Conservation (phyloP, 2,888 invertebrate species). For the Auanema sp. region DNA sequence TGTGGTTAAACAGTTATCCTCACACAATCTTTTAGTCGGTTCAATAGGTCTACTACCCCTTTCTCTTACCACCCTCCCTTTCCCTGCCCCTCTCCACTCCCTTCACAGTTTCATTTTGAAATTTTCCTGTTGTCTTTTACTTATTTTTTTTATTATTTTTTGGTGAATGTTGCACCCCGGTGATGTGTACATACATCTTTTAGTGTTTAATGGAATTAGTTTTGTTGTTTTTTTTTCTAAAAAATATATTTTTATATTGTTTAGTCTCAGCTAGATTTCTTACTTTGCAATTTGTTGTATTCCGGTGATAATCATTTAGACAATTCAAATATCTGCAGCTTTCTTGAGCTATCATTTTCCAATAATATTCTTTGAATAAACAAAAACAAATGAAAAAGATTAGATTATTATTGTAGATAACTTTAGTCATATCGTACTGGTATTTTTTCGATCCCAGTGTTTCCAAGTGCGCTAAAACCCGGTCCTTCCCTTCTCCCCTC, state of each 20-base stretch:
- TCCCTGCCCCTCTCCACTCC: neutral
- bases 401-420: too few species aligned
- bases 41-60: neutral
- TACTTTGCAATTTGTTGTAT: neutral
- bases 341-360: too few species aligned
- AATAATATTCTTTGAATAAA: too few species aligned
- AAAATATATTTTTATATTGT: conserved; percentile 3
- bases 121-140: conserved; percentile 4
- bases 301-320: too few species aligned
- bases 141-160: conserved; percentile 7
- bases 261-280: conserved; percentile 1
- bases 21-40: conserved; percentile 11
- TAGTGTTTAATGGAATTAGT: conserved; percentile 9
- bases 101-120: neutral
- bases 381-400: too few species aligned
- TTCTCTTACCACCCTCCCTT: neutral
- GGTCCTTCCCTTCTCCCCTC: too few species aligned
- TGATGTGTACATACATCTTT: conserved; percentile 18
- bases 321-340: too few species aligned
- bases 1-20: conserved; percentile 3
- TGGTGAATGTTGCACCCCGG: conserved; percentile 15
- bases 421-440: too few species aligned
- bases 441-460: too few species aligned
- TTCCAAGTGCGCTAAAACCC: too few species aligned
- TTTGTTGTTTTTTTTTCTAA: conserved; percentile 11